phyloP scores from a whole-genome alignment of 2,113 vertebrate species.

The Xiphophorus couchianus region DNA sequence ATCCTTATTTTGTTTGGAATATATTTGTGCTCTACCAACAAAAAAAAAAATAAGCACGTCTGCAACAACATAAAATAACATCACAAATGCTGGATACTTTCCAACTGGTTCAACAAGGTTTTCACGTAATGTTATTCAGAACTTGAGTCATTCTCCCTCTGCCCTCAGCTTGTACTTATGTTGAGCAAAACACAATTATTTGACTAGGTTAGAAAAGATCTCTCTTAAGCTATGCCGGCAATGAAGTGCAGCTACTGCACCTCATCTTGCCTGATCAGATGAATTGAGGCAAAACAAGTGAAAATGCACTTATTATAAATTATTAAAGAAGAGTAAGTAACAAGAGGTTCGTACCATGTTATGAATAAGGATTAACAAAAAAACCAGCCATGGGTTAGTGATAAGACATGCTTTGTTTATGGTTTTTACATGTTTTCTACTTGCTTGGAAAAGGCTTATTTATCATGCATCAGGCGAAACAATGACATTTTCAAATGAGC shows the following conservation, averaged over 20 bases:
- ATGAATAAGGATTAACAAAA: background rate
- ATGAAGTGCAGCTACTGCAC: slow-evolving; percentile 55
- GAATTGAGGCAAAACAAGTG: slow-evolving; percentile 16
- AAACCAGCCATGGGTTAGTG: background rate
- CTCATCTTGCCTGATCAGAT: slow-evolving; percentile 33
- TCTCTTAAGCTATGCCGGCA: slow-evolving; percentile 50
- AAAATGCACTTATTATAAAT: slow-evolving; percentile 8
- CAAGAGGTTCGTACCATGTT: slow-evolving; percentile 1
- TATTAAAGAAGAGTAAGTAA: slow-evolving; percentile 4
- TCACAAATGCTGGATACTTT: background rate
- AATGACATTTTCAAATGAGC: slow-evolving; percentile 30
- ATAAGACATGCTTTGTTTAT: slow-evolving; percentile 5
- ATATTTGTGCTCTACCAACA: background rate
- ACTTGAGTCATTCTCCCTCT: slow-evolving; percentile 11
- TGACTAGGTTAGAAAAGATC: slow-evolving; percentile 40
- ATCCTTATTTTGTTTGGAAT: background rate
- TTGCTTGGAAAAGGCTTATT: slow-evolving; percentile 18
- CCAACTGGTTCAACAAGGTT: slow-evolving; percentile 19
- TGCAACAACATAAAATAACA: background rate
- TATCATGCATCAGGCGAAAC: slow-evolving; percentile 10
- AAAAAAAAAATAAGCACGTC: background rate
- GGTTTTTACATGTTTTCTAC: slow-evolving; percentile 3
- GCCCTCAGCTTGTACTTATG: slow-evolving; percentile 26
- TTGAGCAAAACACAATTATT: slow-evolving; percentile 60
- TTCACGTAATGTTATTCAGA: slow-evolving; percentile 34